Evolutionary conservation across 2,888 invertebrate species (phyloP).

Genomic region (Adela reaumurella): DNA sequence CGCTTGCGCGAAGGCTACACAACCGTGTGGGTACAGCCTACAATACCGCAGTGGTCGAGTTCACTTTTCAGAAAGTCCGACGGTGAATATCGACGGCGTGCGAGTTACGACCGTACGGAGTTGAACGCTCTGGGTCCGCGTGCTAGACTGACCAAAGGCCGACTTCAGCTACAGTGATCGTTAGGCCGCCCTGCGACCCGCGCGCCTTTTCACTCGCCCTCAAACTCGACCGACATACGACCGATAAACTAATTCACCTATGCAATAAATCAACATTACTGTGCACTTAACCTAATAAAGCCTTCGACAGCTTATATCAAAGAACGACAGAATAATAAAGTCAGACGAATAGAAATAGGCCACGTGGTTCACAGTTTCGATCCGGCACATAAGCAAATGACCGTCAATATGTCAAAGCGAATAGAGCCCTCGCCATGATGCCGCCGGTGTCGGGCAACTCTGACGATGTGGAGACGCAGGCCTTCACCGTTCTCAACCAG

Average conservation of each 20-base stretch:
- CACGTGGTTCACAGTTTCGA: too few species aligned
- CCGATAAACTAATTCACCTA: too few species aligned
- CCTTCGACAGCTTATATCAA: too few species aligned
- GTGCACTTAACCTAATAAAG: too few species aligned
- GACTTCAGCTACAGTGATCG: slow-evolving; percentile 6
- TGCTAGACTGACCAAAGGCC: slow-evolving; percentile 4
- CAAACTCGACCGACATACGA: not conserved
- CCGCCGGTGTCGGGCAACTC: slow-evolving; percentile 22
- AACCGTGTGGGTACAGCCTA: not conserved
- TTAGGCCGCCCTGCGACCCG: slow-evolving; percentile 8
- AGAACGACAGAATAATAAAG: too few species aligned
- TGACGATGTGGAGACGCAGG: slow-evolving; percentile 19
- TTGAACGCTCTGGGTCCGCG: slow-evolving; percentile 1
- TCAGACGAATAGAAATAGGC: not conserved
- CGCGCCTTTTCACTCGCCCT: slow-evolving; percentile 7
- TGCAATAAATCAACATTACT: too few species aligned
- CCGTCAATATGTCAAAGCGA: not conserved
- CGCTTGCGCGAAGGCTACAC: slow-evolving; percentile 4
- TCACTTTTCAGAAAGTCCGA: not conserved
- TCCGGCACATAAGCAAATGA: not conserved
- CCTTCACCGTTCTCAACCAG: slow-evolving; percentile 29
- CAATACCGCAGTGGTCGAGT: slow-evolving; percentile 4
- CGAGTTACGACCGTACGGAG: not conserved
- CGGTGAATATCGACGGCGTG: not conserved
- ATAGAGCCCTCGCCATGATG: slow-evolving; percentile 20